phyloP scores from a whole-genome alignment of 2,113 vertebrate species.

The Elephas maximus region DNA sequence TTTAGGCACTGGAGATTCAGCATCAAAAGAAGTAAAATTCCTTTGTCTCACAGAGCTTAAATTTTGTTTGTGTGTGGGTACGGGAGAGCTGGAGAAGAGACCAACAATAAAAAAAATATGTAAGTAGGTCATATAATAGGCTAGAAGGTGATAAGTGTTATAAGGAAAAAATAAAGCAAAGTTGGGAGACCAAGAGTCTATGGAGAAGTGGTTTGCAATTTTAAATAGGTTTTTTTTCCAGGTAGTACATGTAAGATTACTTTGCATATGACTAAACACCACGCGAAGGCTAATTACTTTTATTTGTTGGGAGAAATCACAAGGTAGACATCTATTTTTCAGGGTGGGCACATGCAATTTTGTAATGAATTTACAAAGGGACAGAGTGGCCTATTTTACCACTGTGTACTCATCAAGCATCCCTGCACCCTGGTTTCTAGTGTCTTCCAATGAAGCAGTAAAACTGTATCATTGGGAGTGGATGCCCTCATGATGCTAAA shows the following conservation, averaged over 20 bases:
- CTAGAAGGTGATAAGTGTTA: not conserved
- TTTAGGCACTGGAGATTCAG: not conserved
- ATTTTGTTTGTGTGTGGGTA: not conserved
- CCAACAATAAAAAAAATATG: not conserved
- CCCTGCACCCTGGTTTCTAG: not conserved
- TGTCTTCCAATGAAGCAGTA: not conserved
- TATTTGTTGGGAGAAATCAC: not conserved
- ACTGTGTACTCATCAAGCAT: not conserved
- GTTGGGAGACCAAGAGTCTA: not conserved
- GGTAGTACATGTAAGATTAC: not conserved
- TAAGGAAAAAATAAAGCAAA: not conserved
- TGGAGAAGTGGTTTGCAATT: not conserved
- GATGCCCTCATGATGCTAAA: not conserved
- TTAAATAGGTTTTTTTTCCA: not conserved
- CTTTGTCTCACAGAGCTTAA: not conserved
- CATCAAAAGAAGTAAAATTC: not conserved
- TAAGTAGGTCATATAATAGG: not conserved
- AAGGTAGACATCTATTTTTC: not conserved
- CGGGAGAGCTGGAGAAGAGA: not conserved
- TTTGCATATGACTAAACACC: not conserved
- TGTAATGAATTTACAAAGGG: not conserved
- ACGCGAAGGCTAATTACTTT: not conserved
- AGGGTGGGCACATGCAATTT: not conserved
- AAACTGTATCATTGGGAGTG: not conserved
- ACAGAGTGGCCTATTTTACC: not conserved